A percentile compares a stretch with the other conserved stretches of the same genome.
Conservation (phyloP, 2,888 invertebrate genomes). For the Pedicia rivosa region DNA sequence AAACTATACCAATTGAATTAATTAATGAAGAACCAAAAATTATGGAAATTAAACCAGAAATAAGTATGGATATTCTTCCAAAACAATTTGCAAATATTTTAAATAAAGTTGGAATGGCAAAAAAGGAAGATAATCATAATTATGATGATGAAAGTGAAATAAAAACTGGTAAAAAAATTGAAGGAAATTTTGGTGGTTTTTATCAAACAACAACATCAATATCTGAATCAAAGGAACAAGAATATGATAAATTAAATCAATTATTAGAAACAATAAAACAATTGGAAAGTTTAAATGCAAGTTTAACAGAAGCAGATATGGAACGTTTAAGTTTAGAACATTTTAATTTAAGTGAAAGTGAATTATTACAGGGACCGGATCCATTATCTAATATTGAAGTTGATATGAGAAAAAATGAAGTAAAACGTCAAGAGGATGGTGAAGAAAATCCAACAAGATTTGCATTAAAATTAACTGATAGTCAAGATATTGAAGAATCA, state of each 20-base stretch:
- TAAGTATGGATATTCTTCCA: conserved; percentile 26
- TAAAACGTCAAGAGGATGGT: conserved; percentile 31
- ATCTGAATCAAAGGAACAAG: conserved; percentile 32
- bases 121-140: conserved; percentile 10
- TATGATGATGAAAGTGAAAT: neutral
- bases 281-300: conserved; percentile 28
- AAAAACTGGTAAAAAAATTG: too few species aligned
- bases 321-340: conserved; percentile 25
- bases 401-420: conserved; percentile 31
- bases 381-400: conserved; percentile 24
- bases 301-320: conserved; percentile 29
- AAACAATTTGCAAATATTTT: conserved; percentile 22
- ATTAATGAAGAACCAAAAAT: neutral
- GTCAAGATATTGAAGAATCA: conserved; percentile 7
- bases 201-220: conserved; percentile 8
- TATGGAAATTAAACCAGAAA: conserved; percentile 11
- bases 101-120: conserved; percentile 23
- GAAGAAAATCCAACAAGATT: conserved; percentile 17
- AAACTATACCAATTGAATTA: neutral
- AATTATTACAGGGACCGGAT: conserved; percentile 28
- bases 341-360: conserved; percentile 22
- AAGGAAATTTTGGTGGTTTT: too few species aligned
- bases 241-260: conserved; percentile 33
- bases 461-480: conserved; percentile 16
- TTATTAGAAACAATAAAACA: conserved; percentile 32